These are phyloP conservation scores for Microplitis deprimator DNA, from an alignment of 2,888 invertebrate genomes.

Conservation along the genomic window DNA sequence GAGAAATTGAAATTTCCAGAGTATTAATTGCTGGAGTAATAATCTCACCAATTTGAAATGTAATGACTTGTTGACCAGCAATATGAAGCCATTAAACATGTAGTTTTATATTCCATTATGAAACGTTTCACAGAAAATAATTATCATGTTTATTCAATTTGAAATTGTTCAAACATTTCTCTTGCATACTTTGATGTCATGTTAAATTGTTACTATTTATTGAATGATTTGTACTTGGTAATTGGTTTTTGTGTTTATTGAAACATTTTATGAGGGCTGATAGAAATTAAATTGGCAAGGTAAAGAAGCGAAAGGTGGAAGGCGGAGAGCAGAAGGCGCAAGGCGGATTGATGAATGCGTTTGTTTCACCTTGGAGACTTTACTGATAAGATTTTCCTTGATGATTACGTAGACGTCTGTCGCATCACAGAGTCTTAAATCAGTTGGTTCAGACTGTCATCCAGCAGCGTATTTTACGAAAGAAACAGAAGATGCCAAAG, in stretches of 20 bases:
- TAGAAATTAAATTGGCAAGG: background rate
- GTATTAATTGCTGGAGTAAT: no score
- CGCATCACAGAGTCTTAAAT: background rate
- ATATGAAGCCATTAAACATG: no score
- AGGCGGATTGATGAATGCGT: background rate
- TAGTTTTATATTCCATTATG: no score
- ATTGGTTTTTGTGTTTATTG: background rate
- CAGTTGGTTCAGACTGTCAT: background rate
- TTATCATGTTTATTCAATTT: no score
- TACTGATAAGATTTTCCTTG: background rate
- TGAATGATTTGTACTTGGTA: no score
- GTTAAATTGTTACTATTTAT: no score
- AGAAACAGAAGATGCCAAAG: background rate
- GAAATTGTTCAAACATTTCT: no score
- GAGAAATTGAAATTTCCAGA: no score
- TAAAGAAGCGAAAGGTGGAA: background rate
- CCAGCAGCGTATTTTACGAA: background rate
- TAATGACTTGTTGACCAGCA: no score
- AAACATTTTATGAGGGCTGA: background rate
- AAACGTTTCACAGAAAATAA: no score
- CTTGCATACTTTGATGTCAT: no score
- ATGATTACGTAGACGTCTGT: background rate
- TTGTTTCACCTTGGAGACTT: background rate
- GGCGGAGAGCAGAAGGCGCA: background rate
- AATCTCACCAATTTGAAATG: no score